Percentiles rank a stretch among this genome's conserved stretches.
Evolutionary conservation across 2,888 invertebrate genomes (phyloP).

Genomic region (Taenaris catops): DNA sequence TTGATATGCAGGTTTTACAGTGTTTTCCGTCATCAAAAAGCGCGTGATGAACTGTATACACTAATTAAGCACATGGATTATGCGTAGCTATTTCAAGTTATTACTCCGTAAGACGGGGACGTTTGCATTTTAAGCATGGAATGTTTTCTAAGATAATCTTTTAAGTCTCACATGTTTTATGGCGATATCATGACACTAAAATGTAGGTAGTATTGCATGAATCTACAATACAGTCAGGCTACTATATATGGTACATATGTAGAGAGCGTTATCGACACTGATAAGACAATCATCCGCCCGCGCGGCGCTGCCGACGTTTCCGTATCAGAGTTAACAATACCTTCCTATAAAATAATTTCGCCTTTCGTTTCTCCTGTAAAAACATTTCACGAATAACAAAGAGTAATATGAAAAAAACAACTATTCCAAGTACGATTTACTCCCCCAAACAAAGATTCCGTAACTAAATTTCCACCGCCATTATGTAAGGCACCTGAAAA

Average conservation of each 20-base stretch:
- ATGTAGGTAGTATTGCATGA: slow-evolving; percentile 12
- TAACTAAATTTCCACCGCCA: slow-evolving; percentile 48
- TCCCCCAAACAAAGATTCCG: slow-evolving; percentile 57
- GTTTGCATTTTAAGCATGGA: slow-evolving; percentile 5
- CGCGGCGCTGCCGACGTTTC: slow-evolving; percentile 40
- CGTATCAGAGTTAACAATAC: slow-evolving; percentile 40
- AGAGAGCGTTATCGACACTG: slow-evolving; percentile 57
- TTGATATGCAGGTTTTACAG: too few relatives aligned
- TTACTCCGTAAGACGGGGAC: slow-evolving; percentile 8
- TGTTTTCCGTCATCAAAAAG: too few relatives aligned
- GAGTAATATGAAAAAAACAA: slow-evolving; percentile 24
- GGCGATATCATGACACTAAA: slow-evolving; percentile 7
- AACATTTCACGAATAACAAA: too few relatives aligned
- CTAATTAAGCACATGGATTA: too few relatives aligned
- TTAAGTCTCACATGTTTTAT: slow-evolving; percentile 2
- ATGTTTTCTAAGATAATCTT: slow-evolving; percentile 1
- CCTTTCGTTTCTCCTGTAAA: too few relatives aligned
- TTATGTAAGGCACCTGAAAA: slow-evolving; percentile 62
- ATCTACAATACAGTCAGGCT: slow-evolving; percentile 14
- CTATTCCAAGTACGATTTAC: slow-evolving; percentile 41
- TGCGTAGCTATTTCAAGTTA: slow-evolving; percentile 15
- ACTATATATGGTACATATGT: slow-evolving; percentile 13
- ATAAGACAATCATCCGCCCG: slow-evolving; percentile 53
- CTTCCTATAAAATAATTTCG: slow-evolving; percentile 38
- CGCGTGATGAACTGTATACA: too few relatives aligned